Percentiles rank a stretch among this genome's conserved stretches.
These are phyloP conservation scores for Nymphicus hollandicus DNA, from an alignment of 2,113 vertebrate genomes.

Conservation along the genomic window DNA sequence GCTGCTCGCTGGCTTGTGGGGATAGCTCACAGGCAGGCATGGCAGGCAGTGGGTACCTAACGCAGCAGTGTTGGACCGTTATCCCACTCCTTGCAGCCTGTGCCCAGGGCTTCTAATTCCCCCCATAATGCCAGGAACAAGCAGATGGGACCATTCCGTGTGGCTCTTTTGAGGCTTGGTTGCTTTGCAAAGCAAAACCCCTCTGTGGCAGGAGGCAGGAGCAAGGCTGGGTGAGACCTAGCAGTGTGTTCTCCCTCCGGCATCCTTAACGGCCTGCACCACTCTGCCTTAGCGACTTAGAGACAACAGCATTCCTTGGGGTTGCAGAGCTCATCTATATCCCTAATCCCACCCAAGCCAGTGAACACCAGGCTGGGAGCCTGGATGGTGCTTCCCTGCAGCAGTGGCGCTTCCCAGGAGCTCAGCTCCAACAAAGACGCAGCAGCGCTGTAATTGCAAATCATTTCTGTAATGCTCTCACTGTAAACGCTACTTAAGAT, in stretches of 20 bases:
- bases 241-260: background rate
- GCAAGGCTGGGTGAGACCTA: background rate
- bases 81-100: background rate
- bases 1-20: background rate
- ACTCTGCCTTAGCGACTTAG: background rate
- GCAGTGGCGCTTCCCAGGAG: background rate
- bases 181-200: background rate
- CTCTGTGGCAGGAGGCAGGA: background rate
- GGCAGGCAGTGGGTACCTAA: background rate
- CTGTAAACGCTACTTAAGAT: background rate
- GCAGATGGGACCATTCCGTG: background rate
- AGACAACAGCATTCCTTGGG: background rate
- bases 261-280: fast-evolving
- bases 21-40: background rate
- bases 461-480: background rate
- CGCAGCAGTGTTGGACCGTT: fast-evolving
- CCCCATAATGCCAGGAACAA: background rate
- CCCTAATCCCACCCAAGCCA: background rate
- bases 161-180: background rate
- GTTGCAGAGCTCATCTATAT: background rate
- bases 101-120: background rate
- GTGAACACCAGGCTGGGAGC: background rate
- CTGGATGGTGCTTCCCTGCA: background rate
- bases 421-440: background rate
- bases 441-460: background rate